phyloP scores from a whole-genome alignment of 2,113 vertebrate species.

The Calidris pugnax region DNA sequence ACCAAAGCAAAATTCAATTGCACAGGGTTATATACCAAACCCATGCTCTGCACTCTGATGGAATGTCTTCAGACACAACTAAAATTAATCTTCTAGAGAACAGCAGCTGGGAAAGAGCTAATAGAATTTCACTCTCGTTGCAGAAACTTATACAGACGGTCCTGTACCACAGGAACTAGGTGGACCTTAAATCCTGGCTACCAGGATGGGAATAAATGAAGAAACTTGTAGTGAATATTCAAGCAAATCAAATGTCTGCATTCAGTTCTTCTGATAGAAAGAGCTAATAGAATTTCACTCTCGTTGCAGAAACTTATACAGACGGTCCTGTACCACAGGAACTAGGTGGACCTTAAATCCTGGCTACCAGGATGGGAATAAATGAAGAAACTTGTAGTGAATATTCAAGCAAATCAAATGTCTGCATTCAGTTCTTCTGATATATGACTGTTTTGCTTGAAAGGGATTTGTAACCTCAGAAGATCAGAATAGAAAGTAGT shows the following conservation, averaged over 20 bases:
- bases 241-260: background rate
- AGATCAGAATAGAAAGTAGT: background rate
- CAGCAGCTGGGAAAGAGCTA: background rate
- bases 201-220: background rate
- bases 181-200: background rate
- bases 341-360: background rate
- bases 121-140: background rate
- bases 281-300: background rate
- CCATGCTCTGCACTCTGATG: background rate
- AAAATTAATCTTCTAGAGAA: background rate
- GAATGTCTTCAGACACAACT: background rate
- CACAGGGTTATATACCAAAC: background rate
- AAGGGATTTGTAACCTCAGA: background rate
- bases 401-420: background rate
- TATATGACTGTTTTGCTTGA: background rate
- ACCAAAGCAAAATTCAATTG: background rate
- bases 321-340: background rate
- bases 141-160: background rate
- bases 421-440: background rate
- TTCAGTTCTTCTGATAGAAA: background rate
- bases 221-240: background rate
- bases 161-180: background rate
- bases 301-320: background rate
- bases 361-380: background rate
- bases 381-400: background rate